phyloP scores from a whole-genome alignment of 2,888 invertebrate genomes.

The Ecliptopera silaceata region DNA sequence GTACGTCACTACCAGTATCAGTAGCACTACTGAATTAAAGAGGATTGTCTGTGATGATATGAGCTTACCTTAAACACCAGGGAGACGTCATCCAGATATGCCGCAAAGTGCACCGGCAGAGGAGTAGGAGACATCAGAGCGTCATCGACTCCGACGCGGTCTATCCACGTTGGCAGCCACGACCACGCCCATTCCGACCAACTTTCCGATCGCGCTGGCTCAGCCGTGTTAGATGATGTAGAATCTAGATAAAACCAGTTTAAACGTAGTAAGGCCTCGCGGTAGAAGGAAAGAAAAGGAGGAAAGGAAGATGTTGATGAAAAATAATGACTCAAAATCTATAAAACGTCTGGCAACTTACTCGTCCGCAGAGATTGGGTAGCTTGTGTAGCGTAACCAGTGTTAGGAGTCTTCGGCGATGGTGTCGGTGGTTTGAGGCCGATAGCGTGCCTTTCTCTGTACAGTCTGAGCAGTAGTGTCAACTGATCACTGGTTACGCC shows the following conservation, averaged over 20 bases:
- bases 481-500: constrained; percentile 68
- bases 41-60: background rate
- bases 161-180: constrained; percentile 66
- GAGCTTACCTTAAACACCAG: constrained; percentile 56
- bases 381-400: constrained; percentile 15
- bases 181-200: constrained; percentile 80
- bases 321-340: too few species aligned
- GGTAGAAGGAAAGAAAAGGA: too few species aligned
- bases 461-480: constrained; percentile 55
- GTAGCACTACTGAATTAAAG: too few species aligned
- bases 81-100: constrained; percentile 60
- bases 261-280: too few species aligned
- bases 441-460: constrained; percentile 46
- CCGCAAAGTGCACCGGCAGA: constrained; percentile 55
- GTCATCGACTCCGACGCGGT: constrained; percentile 54
- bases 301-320: too few species aligned
- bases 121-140: constrained; percentile 49
- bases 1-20: too few species aligned
- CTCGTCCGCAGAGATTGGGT: constrained; percentile 34
- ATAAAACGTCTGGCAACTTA: background rate
- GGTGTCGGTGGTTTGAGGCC: constrained; percentile 41
- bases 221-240: constrained; percentile 45
- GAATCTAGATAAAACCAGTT: constrained; percentile 33
- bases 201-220: constrained; percentile 54
- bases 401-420: constrained; percentile 33